A percentile compares a stretch with the other conserved stretches of the same genome.
These are phyloP conservation scores for Eolophus roseicapilla DNA, from an alignment of 2,113 vertebrate genomes.

Conservation along the genomic window DNA sequence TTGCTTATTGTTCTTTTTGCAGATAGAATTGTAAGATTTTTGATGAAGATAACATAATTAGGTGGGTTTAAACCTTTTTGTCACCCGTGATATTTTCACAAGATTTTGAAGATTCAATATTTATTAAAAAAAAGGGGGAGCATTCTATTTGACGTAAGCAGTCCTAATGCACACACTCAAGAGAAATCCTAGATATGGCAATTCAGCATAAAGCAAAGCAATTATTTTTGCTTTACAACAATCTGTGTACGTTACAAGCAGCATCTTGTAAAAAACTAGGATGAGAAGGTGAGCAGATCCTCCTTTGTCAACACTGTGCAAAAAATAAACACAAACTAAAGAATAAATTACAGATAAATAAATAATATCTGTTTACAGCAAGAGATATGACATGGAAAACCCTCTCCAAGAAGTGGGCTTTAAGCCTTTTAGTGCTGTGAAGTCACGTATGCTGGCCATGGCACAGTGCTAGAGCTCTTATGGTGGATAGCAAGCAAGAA, in stretches of 20 bases:
- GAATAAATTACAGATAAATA: neutral
- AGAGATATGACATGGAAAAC: neutral
- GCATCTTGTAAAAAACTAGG: neutral
- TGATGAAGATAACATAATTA: neutral
- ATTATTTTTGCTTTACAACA: neutral
- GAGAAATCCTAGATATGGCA: neutral
- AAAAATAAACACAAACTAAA: neutral
- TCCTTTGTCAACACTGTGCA: neutral
- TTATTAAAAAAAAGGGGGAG: neutral
- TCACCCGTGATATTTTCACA: neutral
- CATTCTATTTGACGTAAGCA: neutral
- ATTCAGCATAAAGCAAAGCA: neutral
- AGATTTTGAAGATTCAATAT: neutral
- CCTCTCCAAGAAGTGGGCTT: neutral
- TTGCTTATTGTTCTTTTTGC: neutral
- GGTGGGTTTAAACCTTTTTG: neutral
- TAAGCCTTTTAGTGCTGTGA: neutral
- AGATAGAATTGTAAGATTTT: neutral
- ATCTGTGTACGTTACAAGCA: neutral
- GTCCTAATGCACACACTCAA: neutral
- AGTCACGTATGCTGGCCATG: neutral
- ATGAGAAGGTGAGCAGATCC: neutral
- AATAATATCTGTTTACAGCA: neutral
- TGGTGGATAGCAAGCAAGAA: neutral
- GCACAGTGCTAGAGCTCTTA: neutral